Percentiles rank a stretch among this genome's conserved stretches.
Evolutionary conservation across 2,797 vertebrate genomes (phyloP).

Genomic region (Hirundo rustica): DNA sequence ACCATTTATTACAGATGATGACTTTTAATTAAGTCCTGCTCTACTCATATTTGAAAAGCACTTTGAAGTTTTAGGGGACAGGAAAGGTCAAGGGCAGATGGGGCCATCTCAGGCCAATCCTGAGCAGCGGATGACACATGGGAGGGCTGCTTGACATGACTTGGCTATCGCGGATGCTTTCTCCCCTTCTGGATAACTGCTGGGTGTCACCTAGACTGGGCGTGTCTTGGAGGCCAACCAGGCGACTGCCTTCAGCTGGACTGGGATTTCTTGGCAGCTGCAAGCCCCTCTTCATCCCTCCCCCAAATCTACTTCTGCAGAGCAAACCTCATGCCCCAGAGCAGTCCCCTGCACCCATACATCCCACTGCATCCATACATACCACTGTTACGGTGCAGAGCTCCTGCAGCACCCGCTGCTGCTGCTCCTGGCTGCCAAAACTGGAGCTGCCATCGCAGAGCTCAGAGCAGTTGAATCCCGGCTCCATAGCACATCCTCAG

Average conservation of each 20-base stretch:
- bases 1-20: not conserved
- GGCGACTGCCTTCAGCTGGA: not conserved
- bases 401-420: conserved; percentile 78
- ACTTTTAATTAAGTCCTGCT: conserved; percentile 53
- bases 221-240: not conserved
- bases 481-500: conserved; percentile 83
- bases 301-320: not conserved
- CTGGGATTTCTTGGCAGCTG: not conserved
- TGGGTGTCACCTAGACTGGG: not conserved
- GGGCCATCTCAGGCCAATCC: not conserved
- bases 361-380: conserved; percentile 29
- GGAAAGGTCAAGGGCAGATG: not conserved
- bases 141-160: not conserved
- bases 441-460: conserved; percentile 82
- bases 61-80: conserved; percentile 22
- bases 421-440: conserved; percentile 77
- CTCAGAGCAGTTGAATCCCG: conserved; percentile 89
- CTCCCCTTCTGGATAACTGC: not conserved
- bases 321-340: not conserved
- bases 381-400: conserved; percentile 85
- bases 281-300: not conserved
- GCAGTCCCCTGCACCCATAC: not conserved
- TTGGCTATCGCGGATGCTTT: not conserved
- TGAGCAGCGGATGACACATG: accelerated
- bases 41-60: not conserved